phyloP scores from a whole-genome alignment of 2,888 invertebrate species.

The Didymodactylos carnosus region DNA sequence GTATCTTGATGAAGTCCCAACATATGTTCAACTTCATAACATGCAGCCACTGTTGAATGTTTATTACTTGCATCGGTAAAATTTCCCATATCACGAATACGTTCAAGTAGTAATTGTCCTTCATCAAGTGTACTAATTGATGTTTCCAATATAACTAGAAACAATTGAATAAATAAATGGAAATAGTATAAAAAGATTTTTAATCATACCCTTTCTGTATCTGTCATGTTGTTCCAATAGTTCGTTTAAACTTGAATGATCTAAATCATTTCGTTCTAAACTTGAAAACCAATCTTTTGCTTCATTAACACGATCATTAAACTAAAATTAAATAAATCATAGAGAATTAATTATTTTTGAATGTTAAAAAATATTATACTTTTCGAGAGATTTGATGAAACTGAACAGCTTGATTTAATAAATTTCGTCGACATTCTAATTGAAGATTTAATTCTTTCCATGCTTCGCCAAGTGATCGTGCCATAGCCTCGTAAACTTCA shows the following conservation, averaged over 20 bases:
- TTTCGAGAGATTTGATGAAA: slow-evolving; percentile 43
- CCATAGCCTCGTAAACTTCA: slow-evolving; percentile 70
- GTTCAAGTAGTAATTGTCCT: slow-evolving; percentile 53
- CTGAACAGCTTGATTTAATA: slow-evolving; percentile 55
- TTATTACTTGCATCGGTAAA: slow-evolving; percentile 46
- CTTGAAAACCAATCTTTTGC: background rate
- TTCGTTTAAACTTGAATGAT: background rate
- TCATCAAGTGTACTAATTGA: slow-evolving; percentile 60
- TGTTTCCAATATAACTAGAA: slow-evolving; percentile 51
- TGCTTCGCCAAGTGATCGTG: slow-evolving; percentile 43
- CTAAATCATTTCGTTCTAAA: background rate
- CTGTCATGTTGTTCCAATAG: slow-evolving; percentile 13
- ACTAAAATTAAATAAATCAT: background rate
- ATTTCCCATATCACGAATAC: slow-evolving; percentile 51
- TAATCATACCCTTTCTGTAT: slow-evolving; percentile 26
- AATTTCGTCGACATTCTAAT: slow-evolving; percentile 52
- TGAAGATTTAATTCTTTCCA: slow-evolving; percentile 65
- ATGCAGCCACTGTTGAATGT: slow-evolving; percentile 36
- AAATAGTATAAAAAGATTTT: background rate
- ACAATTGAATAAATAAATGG: slow-evolving; percentile 22
- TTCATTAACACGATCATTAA: background rate
- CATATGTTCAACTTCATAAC: slow-evolving; percentile 36
- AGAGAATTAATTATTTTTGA: background rate
- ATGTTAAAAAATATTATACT: background rate
- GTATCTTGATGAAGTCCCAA: slow-evolving; percentile 47